Evolutionary conservation across 1,140 invertebrate species (phyloP), one percentile per base, ranked within the genome.

Genomic region (Pollicipes pollicipes): DNA sequence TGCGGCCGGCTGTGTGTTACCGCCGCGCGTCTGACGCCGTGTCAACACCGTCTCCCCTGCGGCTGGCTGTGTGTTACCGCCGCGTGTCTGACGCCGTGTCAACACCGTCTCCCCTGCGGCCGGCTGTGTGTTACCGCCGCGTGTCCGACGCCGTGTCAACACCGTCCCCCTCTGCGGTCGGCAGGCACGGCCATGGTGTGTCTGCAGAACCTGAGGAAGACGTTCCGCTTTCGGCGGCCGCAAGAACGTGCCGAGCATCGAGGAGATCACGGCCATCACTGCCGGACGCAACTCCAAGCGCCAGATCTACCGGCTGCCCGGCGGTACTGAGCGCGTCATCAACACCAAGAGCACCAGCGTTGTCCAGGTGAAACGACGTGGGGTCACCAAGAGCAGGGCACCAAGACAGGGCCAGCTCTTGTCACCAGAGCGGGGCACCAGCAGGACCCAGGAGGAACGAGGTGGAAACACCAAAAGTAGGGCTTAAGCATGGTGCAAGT

Each of bases 181-280:
- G 45, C 73, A 84, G 84, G 90, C 71, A 95, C 93, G 0, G 95
- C 96, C 0, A 88, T 89, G 29, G 91, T 97, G 0, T 97, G 95
- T 77, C 83, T 98, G 32, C 89, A 94, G 68, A 98, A 98, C 81
- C 83, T 98, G 16, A 83, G 95, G 67, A 98, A 99, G 82, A 98
- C 96, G 0, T 88, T 96, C 27, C 88, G 93, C 70, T 98, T n/a
- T 95, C 79, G 95, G 95, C n/a, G 96, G 96, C 10, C 83, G 96
- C 27, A 97, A 97, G 80, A 97, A 96, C 81, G 94, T 98, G 27
- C 94, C 96, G 8, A 93, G 82, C 69, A 92, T 95, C 32, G 93
- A 95, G 78, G 96, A 99, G 83, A 93, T 98, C 75, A 91, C 91
- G 74, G 91, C 92, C 21, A 90, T 96, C 67, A 91, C 90, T 63